These are phyloP conservation scores for Antrozous pallidus DNA, from an alignment of 2,797 vertebrate genomes.

Conservation along the genomic window DNA sequence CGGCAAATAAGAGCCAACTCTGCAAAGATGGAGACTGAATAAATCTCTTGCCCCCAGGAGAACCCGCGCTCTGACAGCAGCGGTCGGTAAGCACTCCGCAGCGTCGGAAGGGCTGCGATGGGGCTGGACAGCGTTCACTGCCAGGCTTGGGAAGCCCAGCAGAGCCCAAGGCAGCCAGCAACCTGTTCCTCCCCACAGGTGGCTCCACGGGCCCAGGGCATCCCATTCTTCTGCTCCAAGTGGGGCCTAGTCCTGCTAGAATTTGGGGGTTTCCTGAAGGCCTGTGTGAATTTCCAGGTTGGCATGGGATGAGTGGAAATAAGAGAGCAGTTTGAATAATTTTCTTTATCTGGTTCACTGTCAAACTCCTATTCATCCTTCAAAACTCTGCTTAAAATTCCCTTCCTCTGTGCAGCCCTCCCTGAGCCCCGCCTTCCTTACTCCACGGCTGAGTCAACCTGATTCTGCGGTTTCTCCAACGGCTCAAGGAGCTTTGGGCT, in stretches of 20 bases:
- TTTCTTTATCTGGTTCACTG: neutral
- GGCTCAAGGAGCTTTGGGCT: neutral
- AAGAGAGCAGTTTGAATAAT: neutral
- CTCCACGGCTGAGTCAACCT: neutral
- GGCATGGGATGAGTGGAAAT: neutral
- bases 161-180: neutral
- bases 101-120: constrained; percentile 73
- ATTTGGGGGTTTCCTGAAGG: neutral
- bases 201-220: neutral
- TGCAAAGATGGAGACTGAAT: constrained; percentile 78
- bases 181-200: neutral
- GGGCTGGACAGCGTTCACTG: constrained; percentile 64
- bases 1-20: constrained; percentile 82
- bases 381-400: neutral
- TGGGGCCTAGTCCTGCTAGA: neutral
- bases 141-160: neutral
- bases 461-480: neutral
- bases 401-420: neutral
- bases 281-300: neutral
- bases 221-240: neutral
- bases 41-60: constrained; percentile 81
- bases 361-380: constrained; percentile 40
- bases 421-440: neutral
- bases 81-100: constrained; percentile 80
- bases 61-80: constrained; percentile 80